Evolutionary conservation across 2,113 vertebrate species (phyloP), one percentile per base, ranked within the genome.

Genomic region (Myotis davidii): DNA sequence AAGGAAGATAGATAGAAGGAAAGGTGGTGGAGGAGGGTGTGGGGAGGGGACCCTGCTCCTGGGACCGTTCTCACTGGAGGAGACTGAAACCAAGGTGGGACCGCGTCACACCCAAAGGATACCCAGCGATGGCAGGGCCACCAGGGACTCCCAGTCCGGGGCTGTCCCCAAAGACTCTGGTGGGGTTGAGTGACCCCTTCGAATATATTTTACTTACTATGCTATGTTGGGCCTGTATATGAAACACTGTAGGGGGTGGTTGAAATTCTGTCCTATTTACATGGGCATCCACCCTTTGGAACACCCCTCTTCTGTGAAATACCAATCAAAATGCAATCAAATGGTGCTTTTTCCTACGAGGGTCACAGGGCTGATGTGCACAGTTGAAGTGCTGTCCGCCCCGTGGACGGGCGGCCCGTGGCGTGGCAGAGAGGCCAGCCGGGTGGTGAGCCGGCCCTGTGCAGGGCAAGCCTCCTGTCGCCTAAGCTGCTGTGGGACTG

Each of bases 351-450:
- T 88, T 4, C 83, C 27, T 48, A 17, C 50, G 84, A 12, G 3
- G 42, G 42, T 72, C 27, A 29, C 10, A 18, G 85, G 39, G 25
- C 39, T 9, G 34, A 86, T 21, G 3, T 48, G 50, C 34, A 16
- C 72, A 54, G 12, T 10, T 11, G 4, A 4, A 37, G 50, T 10
- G 64, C 29, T 54, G 20, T 7, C 18, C 54, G 56, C 42, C 42
- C 88, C 21, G 56, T 4, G 4, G 64, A 16, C 17, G 20, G 34
- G 23, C 3, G 3, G 34, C n/a, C 39, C 9, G 88, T 50, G 11
- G 0, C 4, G 11, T 1, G 23, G 32, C 76, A 1, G 10, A 8
- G 13, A 23, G 39, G 6, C 45, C n/a, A 0, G 0, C 0, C 16
- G 16, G 42, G 1, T 2, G 48, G 23, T 12, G 23, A 64, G 32